A percentile compares a stretch with the other conserved stretches of the same genome.
Conservation (phyloP, 2,888 invertebrate genomes). For the Morpho deidamia region DNA sequence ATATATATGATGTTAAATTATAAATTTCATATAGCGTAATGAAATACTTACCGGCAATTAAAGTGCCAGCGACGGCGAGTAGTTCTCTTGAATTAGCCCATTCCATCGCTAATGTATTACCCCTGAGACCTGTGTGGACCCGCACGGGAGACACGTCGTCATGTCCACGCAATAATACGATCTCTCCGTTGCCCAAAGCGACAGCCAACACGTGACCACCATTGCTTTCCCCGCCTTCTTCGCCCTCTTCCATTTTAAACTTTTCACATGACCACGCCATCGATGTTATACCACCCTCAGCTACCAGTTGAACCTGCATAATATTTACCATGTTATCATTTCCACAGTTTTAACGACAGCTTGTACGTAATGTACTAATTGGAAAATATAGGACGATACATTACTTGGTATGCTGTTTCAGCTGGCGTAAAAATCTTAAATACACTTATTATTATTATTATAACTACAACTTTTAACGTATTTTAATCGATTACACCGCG, state of each 20-base stretch:
- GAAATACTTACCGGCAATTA: slow-evolving; percentile 55
- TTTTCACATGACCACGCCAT: slow-evolving; percentile 99
- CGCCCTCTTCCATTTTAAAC: slow-evolving; percentile 97
- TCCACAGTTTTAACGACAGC: too few relatives aligned
- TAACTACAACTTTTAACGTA: too few relatives aligned
- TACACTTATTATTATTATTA: too few relatives aligned
- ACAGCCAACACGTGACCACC: slow-evolving; percentile 89
- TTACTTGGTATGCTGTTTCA: too few relatives aligned
- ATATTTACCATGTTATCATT: background rate
- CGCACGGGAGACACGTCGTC: slow-evolving; percentile 96
- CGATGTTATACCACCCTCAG: slow-evolving; percentile 90
- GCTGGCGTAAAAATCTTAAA: too few relatives aligned
- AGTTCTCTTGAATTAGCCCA: slow-evolving; percentile 97
- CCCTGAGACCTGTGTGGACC: slow-evolving; percentile 88
- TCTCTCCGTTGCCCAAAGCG: slow-evolving; percentile 91
- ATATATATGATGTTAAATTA: too few relatives aligned
- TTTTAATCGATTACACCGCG: too few relatives aligned
- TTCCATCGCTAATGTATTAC: slow-evolving; percentile 91
- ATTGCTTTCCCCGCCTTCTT: slow-evolving; percentile 82
- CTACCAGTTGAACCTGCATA: slow-evolving; percentile 84
- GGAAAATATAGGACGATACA: too few relatives aligned
- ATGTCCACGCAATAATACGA: slow-evolving; percentile 92
- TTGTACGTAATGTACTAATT: too few relatives aligned
- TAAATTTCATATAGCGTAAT: too few relatives aligned
- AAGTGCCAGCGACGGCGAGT: slow-evolving; percentile 92